Evolutionary conservation across 2,888 invertebrate species (phyloP).

Genomic region (Eupeodes luniger): DNA sequence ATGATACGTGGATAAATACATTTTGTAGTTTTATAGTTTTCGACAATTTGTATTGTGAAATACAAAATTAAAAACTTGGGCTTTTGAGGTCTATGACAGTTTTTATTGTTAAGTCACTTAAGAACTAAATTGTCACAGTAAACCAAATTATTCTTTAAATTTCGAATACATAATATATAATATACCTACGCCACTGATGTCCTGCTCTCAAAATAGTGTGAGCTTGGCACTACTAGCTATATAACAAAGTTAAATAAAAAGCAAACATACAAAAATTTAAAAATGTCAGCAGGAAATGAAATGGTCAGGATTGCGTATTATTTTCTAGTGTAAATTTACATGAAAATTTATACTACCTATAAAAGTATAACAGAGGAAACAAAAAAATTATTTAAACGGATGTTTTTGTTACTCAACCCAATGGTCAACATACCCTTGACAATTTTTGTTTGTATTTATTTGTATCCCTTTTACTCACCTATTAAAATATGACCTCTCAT

Average conservation of each 20-base stretch:
- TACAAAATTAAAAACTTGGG: no score
- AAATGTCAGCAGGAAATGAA: slow-evolving; percentile 64
- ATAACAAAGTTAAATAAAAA: background rate
- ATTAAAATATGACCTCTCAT: no score
- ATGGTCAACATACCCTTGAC: background rate
- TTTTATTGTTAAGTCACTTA: no score
- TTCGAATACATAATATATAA: no score
- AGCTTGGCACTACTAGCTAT: background rate
- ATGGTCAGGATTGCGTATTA: slow-evolving; percentile 66
- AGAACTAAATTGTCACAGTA: no score
- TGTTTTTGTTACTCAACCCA: slow-evolving; percentile 3
- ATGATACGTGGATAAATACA: no score
- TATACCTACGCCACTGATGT: background rate
- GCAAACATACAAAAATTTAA: slow-evolving; percentile 15
- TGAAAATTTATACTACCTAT: slow-evolving; percentile 67
- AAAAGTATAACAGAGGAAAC: slow-evolving; percentile 4
- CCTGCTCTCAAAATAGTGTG: background rate
- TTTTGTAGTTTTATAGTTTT: no score
- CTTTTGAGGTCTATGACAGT: no score
- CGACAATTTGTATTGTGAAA: no score
- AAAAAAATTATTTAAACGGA: slow-evolving; percentile 12
- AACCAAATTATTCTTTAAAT: no score
- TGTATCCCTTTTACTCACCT: no score
- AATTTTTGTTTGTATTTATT: background rate
- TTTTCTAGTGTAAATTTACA: slow-evolving; percentile 62